These are phyloP conservation scores for Anguilla obscura DNA, from an alignment of 2,797 vertebrate species.

Conservation along the genomic window DNA sequence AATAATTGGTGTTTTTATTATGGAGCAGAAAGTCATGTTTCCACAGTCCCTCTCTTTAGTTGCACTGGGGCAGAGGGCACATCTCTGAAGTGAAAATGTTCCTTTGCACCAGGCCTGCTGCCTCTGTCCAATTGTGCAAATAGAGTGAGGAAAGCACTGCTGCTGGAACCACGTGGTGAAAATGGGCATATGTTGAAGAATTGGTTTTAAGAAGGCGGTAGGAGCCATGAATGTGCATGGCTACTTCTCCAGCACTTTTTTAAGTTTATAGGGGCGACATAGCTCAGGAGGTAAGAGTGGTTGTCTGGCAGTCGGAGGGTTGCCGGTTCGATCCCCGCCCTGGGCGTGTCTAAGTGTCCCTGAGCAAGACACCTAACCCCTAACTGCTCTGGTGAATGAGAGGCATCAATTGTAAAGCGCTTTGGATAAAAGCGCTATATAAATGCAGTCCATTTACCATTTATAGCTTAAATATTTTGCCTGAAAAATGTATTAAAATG, in stretches of 20 bases:
- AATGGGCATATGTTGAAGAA: not conserved
- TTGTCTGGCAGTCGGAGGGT: too few species aligned
- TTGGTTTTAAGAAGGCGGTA: not conserved
- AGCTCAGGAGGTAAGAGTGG: too few species aligned
- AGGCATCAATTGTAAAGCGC: too few species aligned
- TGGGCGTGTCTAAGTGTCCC: too few species aligned
- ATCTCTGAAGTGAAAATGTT: not conserved
- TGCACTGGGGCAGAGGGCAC: too few species aligned
- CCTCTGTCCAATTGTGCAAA: not conserved
- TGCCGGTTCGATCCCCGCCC: too few species aligned
- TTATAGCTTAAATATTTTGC: not conserved
- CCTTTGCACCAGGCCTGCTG: not conserved
- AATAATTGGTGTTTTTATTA: conserved; percentile 5
- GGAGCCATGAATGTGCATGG: not conserved
- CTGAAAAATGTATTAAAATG: not conserved
- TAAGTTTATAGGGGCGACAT: not conserved
- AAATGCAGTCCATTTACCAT: too few species aligned
- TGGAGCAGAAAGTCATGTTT: not conserved
- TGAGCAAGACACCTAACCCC: too few species aligned
- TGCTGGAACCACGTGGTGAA: not conserved
- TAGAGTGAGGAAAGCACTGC: not conserved
- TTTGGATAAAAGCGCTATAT: too few species aligned
- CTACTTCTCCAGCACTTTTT: not conserved
- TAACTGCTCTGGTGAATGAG: too few species aligned
- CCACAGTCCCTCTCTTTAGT: not conserved